A percentile compares a stretch with the other conserved stretches of the same genome.
These are phyloP conservation scores for Pholis gunnellus DNA, from an alignment of 2,113 vertebrate species.

Conservation along the genomic window DNA sequence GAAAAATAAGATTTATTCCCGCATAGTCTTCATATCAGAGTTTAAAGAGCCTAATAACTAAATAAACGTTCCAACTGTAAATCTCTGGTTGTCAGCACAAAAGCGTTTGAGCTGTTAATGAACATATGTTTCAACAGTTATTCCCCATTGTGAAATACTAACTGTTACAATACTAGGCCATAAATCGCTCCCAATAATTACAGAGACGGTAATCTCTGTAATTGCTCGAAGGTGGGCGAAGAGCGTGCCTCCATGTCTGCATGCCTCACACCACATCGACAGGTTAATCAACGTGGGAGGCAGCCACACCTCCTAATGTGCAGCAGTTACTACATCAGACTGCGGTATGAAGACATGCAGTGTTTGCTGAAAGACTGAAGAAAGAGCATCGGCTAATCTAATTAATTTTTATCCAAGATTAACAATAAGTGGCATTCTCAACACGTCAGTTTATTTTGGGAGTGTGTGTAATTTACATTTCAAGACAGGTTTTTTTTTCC, in stretches of 20 bases:
- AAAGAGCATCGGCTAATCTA: conserved; percentile 50
- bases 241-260: conserved; percentile 64
- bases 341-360: conserved; percentile 34
- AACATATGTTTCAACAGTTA: conserved; percentile 33
- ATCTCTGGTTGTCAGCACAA: background rate
- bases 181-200: conserved; percentile 63
- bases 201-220: conserved; percentile 66
- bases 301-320: conserved; percentile 63
- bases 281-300: conserved; percentile 62
- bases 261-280: conserved; percentile 49
- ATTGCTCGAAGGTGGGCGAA: conserved; percentile 71
- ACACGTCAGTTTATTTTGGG: conserved; percentile 47
- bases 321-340: conserved; percentile 63
- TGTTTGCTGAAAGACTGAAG: conserved; percentile 59
- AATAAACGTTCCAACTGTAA: background rate
- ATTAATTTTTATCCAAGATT: conserved; percentile 54
- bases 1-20: background rate
- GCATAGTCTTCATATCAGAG: background rate
- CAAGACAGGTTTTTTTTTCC: conserved; percentile 20
- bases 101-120: conserved; percentile 22
- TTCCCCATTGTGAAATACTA: conserved; percentile 66
- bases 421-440: conserved; percentile 40
- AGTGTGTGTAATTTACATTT: conserved; percentile 56
- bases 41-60: background rate
- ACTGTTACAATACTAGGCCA: conserved; percentile 43